Conservation (phyloP, 2,888 invertebrate genomes). For the Aplocera efformata region DNA sequence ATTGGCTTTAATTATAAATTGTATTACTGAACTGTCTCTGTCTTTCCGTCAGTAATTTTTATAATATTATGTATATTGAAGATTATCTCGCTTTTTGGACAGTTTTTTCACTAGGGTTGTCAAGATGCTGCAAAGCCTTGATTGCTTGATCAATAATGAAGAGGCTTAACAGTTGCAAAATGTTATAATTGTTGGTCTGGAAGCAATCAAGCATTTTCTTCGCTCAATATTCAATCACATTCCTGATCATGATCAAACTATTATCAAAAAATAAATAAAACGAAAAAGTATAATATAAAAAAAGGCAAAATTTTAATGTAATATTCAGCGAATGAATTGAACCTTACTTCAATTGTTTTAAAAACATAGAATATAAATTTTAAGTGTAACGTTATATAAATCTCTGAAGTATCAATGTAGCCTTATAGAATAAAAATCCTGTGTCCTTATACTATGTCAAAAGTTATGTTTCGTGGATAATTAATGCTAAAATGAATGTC, state of each 20-base stretch:
- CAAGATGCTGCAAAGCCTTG: background rate
- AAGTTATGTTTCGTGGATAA: background rate
- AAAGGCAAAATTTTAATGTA: constrained; percentile 21
- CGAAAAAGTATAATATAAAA: constrained; percentile 12
- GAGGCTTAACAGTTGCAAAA: constrained; percentile 8
- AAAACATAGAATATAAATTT: constrained; percentile 12
- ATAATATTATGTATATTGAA: background rate
- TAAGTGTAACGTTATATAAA: background rate
- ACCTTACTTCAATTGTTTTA: constrained; percentile 6
- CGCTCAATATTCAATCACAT: constrained; percentile 28
- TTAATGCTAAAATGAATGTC: background rate
- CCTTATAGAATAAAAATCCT: constrained; percentile 2
- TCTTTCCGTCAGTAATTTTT: too few relatives aligned
- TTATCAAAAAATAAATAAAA: constrained; percentile 5
- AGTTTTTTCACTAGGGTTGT: constrained; percentile 8
- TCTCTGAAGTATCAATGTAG: constrained; percentile 6
- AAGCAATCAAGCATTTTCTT: constrained; percentile 12
- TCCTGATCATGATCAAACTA: constrained; percentile 21
- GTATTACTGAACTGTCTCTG: too few relatives aligned
- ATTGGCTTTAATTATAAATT: too few relatives aligned
- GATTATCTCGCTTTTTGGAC: too few relatives aligned
- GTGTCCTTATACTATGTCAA: background rate
- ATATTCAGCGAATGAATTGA: constrained; percentile 19
- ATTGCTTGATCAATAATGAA: constrained; percentile 10
- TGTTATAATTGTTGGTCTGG: constrained; percentile 2